A percentile compares a stretch with the other conserved stretches of the same genome.
Evolutionary conservation across 2,113 vertebrate species (phyloP).

Genomic region (Rhizomys pruinosus): DNA sequence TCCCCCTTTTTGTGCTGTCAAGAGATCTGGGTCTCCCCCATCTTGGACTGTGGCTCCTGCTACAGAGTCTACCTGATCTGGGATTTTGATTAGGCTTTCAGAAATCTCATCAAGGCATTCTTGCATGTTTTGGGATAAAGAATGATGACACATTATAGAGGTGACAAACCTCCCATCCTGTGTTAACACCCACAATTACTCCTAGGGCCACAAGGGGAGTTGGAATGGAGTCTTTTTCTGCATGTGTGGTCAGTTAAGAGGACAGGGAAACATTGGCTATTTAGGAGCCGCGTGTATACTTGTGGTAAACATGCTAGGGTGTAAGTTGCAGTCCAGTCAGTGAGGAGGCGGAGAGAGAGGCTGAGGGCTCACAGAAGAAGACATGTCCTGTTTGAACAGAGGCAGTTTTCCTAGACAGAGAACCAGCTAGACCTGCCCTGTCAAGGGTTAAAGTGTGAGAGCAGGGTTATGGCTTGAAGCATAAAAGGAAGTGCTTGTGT

Average conservation of each 20-base stretch:
- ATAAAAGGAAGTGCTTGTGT: not conserved
- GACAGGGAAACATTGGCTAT: not conserved
- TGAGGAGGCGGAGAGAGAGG: not conserved
- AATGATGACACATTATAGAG: not conserved
- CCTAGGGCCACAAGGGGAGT: not conserved
- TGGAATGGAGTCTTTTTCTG: not conserved
- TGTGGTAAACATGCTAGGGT: not conserved
- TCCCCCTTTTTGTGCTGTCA: not conserved
- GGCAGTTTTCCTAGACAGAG: not conserved
- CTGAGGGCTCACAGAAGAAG: not conserved
- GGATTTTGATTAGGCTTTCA: too few species aligned
- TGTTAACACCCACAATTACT: not conserved
- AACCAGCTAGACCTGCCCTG: not conserved
- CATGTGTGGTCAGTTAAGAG: not conserved
- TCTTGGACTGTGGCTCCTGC: not conserved
- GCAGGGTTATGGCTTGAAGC: not conserved
- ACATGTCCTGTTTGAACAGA: not conserved
- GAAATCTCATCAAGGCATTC: not conserved
- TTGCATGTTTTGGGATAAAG: not conserved
- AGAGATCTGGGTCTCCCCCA: not conserved
- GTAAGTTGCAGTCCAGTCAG: not conserved
- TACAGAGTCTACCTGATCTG: not conserved
- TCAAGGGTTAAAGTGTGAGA: not conserved
- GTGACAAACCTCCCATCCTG: not conserved
- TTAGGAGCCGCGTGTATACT: not conserved